Conservation (phyloP, 1,140 invertebrate genomes). For the Oncopodura yosiiana region DNA sequence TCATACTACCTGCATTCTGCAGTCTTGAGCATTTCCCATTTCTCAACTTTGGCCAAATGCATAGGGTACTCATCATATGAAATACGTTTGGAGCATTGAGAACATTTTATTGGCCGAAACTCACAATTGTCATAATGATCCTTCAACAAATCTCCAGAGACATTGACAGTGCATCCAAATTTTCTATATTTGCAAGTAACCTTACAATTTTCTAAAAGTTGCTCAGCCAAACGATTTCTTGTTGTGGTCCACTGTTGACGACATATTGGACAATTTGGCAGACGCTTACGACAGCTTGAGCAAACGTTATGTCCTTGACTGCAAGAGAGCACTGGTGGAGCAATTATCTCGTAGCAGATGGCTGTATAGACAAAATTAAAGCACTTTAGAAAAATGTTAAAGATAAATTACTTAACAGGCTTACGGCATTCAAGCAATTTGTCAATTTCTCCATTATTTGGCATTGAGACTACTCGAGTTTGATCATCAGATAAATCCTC, state of each 20-base stretch:
- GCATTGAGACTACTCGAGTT: too few relatives aligned
- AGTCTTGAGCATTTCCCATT: neutral
- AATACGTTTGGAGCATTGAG: neutral
- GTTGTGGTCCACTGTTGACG: neutral
- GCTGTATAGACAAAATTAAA: too few relatives aligned
- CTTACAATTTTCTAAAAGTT: neutral
- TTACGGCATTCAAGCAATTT: too few relatives aligned
- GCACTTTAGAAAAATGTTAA: too few relatives aligned
- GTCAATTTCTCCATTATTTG: too few relatives aligned
- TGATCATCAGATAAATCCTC: too few relatives aligned
- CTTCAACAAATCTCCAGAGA: neutral
- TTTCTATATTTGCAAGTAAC: neutral
- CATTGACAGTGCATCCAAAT: neutral
- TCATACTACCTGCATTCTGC: slow-evolving; percentile 1
- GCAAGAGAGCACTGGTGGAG: neutral
- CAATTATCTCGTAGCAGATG: neutral
- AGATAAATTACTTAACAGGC: too few relatives aligned
- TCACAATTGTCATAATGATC: neutral
- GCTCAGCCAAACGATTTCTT: neutral
- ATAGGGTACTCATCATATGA: neutral
- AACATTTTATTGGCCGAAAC: neutral
- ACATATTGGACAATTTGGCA: neutral
- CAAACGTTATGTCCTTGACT: neutral
- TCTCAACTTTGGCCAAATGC: neutral
- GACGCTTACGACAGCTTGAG: neutral